Evolutionary conservation across 2,797 vertebrate genomes (phyloP).

Genomic region (Alfaro cultratus): DNA sequence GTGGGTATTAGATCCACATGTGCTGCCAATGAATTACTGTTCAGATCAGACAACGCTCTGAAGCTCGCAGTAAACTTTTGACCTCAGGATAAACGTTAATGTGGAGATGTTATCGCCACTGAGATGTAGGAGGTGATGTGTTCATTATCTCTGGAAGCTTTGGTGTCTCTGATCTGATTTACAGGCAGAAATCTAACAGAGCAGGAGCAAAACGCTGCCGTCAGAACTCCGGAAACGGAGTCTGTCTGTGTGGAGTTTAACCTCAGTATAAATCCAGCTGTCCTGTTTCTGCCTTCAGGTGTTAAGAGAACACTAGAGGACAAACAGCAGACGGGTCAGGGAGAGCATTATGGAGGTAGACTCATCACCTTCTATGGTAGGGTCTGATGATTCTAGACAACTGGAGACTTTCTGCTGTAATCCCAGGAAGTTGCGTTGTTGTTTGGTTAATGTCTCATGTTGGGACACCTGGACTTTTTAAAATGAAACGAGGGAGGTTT

Average conservation of each 20-base stretch:
- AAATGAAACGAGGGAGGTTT: not conserved
- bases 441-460: not conserved
- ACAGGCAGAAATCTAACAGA: not conserved
- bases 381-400: not conserved
- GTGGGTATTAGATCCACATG: not conserved
- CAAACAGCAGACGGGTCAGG: not conserved
- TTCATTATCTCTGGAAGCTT: not conserved
- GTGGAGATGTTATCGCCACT: not conserved
- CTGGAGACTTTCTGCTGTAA: not conserved
- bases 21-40: no score
- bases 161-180: not conserved
- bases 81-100: not conserved
- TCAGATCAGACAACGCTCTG: conserved; percentile 9
- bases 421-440: not conserved
- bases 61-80: conserved; percentile 38
- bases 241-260: not conserved
- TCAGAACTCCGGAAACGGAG: not conserved
- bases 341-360: not conserved
- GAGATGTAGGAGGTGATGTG: no score
- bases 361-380: not conserved
- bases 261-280: not conserved
- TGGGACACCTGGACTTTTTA: not conserved
- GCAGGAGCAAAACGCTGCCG: not conserved
- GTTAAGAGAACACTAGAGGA: not conserved
- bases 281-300: not conserved